These are phyloP conservation scores for Struthio camelus DNA, from an alignment of 2,113 vertebrate species.

Conservation along the genomic window DNA sequence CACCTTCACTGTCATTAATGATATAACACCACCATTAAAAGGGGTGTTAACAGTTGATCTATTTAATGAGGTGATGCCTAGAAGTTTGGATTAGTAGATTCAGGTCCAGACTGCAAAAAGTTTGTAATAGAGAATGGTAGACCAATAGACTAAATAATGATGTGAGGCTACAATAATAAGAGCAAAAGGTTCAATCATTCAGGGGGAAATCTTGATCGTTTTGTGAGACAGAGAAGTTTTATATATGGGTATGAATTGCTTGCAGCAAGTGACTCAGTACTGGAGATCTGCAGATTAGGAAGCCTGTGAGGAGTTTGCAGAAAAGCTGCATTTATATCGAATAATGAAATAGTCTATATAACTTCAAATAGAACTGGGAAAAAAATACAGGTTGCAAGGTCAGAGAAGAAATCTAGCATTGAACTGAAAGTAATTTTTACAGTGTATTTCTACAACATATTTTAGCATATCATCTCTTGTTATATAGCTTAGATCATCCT, in stretches of 20 bases:
- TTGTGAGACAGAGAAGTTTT: not conserved
- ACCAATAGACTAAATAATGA: not conserved
- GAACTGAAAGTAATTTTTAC: not conserved
- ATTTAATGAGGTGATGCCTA: not conserved
- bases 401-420: not conserved
- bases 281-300: not conserved
- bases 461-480: not conserved
- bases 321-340: not conserved
- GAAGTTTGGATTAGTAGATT: not conserved
- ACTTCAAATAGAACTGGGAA: not conserved
- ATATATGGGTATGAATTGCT: not conserved
- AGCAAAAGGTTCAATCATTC: not conserved
- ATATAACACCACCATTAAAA: not conserved
- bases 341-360: not conserved
- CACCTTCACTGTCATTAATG: not conserved
- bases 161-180: not conserved
- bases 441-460: not conserved
- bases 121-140: not conserved
- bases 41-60: accelerated
- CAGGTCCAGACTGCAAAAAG: not conserved
- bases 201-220: not conserved
- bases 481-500: not conserved
- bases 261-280: not conserved
- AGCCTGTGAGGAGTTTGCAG: not conserved
- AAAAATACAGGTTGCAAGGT: not conserved